A percentile compares a stretch with the other conserved stretches of the same genome.
Conservation (phyloP, 2,888 invertebrate species). For the Hemithea aestivaria region DNA sequence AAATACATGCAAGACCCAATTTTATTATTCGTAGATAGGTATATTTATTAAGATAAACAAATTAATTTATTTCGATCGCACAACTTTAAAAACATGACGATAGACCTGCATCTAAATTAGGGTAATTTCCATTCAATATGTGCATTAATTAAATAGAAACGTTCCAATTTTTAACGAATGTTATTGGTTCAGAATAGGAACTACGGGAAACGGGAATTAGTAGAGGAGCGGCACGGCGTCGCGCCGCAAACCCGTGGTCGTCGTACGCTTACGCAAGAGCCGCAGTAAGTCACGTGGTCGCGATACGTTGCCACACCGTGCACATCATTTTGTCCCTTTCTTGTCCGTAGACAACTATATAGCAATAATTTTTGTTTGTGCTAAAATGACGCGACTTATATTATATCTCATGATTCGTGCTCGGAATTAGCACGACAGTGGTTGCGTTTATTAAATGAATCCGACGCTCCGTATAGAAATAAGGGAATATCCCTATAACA, state of each 20-base stretch:
- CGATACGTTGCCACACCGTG: constrained; percentile 68
- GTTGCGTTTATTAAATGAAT: constrained; percentile 42
- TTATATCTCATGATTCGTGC: constrained; percentile 65
- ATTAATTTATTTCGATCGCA: too few species aligned
- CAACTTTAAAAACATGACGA: too few species aligned
- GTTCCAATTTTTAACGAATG: too few species aligned
- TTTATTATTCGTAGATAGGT: too few species aligned
- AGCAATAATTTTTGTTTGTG: constrained; percentile 70
- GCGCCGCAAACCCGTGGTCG: constrained; percentile 53
- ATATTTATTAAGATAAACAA: too few species aligned
- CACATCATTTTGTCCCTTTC: constrained; percentile 54
- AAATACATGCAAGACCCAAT: too few species aligned
- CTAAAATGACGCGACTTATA: constrained; percentile 69
- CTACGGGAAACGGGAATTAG: constrained; percentile 14
- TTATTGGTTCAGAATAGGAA: too few species aligned
- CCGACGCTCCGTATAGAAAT: constrained; percentile 13
- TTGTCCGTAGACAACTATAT: constrained; percentile 53
- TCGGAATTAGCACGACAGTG: constrained; percentile 60
- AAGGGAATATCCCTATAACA: too few species aligned
- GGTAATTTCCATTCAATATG: too few species aligned
- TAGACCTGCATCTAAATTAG: too few species aligned
- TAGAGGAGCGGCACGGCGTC: constrained; percentile 36
- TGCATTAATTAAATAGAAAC: too few species aligned
- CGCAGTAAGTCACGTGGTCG: constrained; percentile 70
- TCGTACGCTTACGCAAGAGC: constrained; percentile 75